Evolutionary conservation across 2,113 vertebrate genomes (phyloP).

Genomic region (Phyllostomus hastatus): DNA sequence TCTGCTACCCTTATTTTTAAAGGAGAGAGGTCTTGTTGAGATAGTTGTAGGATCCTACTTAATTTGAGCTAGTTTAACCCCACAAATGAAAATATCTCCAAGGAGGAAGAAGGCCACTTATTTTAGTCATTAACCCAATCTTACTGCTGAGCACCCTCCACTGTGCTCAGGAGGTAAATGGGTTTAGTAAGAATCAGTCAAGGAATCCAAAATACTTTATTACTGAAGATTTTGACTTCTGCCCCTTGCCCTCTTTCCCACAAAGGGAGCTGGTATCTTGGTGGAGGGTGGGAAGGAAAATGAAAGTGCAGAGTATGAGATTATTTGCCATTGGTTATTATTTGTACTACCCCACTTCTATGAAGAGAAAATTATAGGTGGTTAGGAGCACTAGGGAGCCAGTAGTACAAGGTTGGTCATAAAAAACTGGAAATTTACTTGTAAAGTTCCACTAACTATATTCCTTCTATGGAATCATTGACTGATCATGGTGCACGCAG

Average conservation of each 20-base stretch:
- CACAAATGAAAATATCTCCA: background rate
- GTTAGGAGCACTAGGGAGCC: background rate
- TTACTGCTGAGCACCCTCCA: background rate
- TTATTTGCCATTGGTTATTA: background rate
- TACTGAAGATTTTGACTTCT: background rate
- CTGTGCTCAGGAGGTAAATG: background rate
- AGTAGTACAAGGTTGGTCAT: background rate
- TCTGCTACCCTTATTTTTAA: slow-evolving; percentile 21
- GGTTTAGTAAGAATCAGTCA: background rate
- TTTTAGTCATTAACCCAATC: background rate
- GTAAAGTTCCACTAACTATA: background rate
- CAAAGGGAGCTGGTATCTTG: background rate
- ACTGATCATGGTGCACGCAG: background rate
- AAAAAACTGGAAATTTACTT: background rate
- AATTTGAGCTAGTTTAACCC: background rate
- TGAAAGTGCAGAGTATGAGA: background rate
- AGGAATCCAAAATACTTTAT: slow-evolving; percentile 5
- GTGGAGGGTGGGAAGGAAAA: background rate
- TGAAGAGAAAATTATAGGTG: background rate
- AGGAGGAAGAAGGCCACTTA: background rate
- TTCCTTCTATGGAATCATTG: background rate
- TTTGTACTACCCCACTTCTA: slow-evolving; percentile 1
- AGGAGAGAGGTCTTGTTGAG: background rate
- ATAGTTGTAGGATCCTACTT: background rate
- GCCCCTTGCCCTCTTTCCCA: background rate